phyloP scores from a whole-genome alignment of 1,140 invertebrate species.

The Sminthurides bifidus region DNA sequence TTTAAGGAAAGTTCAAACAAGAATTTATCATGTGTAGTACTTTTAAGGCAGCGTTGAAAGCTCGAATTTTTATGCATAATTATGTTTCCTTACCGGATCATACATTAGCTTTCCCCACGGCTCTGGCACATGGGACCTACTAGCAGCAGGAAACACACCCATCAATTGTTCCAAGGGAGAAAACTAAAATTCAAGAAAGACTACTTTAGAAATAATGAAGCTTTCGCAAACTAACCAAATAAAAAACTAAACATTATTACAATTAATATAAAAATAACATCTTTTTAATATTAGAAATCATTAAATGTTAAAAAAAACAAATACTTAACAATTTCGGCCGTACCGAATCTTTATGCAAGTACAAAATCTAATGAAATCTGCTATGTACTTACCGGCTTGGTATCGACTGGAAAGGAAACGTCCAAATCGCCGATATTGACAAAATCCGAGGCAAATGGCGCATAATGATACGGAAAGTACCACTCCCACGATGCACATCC shows the following conservation, averaged over 20 bases:
- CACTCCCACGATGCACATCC: constrained; percentile 99
- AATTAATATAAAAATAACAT: constrained; percentile 9
- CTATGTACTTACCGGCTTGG: constrained; percentile 58
- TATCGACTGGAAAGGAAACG: constrained; percentile 76
- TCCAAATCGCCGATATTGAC: constrained; percentile 74
- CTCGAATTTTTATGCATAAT: neutral
- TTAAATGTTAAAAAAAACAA: constrained; percentile 7
- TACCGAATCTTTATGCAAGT: neutral
- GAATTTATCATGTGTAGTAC: neutral
- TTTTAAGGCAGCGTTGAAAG: neutral
- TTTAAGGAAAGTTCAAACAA: constrained; percentile 37
- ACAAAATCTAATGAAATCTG: neutral
- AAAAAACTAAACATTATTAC: neutral
- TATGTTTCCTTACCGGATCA: constrained; percentile 54
- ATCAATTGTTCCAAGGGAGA: constrained; percentile 96
- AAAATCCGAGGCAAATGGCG: constrained; percentile 99
- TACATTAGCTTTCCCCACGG: constrained; percentile 92
- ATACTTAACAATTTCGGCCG: neutral
- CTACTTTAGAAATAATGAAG: neutral
- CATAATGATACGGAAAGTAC: constrained; percentile 99
- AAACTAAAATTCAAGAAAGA: constrained; percentile 51
- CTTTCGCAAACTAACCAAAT: neutral
- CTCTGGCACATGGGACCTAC: constrained; percentile 78
- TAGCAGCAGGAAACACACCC: constrained; percentile 97
- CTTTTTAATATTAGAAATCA: neutral